Evolutionary conservation across 2,888 invertebrate genomes (phyloP).

Genomic region (Cetonia aurata): DNA sequence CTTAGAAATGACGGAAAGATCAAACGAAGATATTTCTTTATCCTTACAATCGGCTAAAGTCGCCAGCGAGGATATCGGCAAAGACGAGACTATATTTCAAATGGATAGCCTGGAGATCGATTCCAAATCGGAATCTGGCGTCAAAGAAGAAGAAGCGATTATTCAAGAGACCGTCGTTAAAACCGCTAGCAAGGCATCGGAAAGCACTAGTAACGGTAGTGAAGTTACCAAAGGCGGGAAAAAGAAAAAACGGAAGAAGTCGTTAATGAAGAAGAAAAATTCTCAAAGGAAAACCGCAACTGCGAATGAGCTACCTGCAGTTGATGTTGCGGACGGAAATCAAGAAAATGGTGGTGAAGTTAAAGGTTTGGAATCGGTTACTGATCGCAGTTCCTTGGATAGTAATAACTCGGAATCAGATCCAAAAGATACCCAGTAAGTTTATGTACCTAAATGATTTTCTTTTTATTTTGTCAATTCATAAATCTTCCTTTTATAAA

Average conservation of each 20-base stretch:
- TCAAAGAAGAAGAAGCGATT: constrained; percentile 65
- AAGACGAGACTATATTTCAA: constrained; percentile 74
- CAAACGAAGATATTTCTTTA: constrained; percentile 61
- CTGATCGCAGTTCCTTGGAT: constrained; percentile 64
- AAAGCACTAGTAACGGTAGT: constrained; percentile 10
- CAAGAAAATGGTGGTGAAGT: constrained; percentile 66
- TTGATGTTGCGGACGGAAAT: constrained; percentile 34
- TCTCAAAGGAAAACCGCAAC: constrained; percentile 74
- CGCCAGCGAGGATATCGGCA: constrained; percentile 63
- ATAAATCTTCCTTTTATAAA: too few relatives aligned
- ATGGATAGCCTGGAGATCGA: constrained; percentile 75
- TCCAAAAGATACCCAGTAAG: constrained; percentile 64
- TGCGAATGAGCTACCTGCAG: constrained; percentile 21
- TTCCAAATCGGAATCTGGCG: constrained; percentile 59
- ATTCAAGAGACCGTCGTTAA: constrained; percentile 11
- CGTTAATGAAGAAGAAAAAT: constrained; percentile 84
- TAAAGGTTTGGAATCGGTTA: constrained; percentile 59
- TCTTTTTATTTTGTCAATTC: too few relatives aligned
- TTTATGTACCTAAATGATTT: constrained; percentile 45
- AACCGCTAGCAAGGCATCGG: neutral
- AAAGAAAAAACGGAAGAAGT: constrained; percentile 84
- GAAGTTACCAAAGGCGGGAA: constrained; percentile 71
- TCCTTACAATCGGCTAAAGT: constrained; percentile 60
- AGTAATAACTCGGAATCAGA: constrained; percentile 64
- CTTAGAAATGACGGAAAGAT: constrained; percentile 63